Evolutionary conservation across 2,113 vertebrate genomes (phyloP), one percentile per base, ranked within the genome.

Genomic region (Menura novaehollandiae): DNA sequence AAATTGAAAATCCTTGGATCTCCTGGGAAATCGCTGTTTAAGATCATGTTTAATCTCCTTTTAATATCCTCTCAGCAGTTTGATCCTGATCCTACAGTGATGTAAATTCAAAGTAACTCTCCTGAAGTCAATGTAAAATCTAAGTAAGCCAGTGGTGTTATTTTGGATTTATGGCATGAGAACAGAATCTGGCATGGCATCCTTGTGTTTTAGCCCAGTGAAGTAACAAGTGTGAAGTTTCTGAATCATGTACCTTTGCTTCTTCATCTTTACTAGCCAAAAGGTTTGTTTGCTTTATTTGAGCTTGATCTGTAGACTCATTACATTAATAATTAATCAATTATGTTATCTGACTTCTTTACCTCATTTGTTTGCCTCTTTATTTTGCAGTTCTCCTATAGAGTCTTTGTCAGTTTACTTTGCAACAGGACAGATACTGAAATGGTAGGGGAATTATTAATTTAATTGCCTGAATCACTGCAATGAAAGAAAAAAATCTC

Each of bases 1-100:
- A 97, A 96, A 98, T 97, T 98, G 96, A 98, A 98, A 98, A 97
- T 93, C 95, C 93, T 94, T 84, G 91, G 96, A 95, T 98, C 97
- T 97, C 97, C 52, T 84, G 97, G 95, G 98, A 97, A 97, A 95
- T 94, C 37, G 14, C 92, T 97, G 97, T 97, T 97, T 93, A 96
- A 97, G 93, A 98, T 97, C 93, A 96, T 91, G 94, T 97, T 97
- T 98, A 98, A 98, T 98, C 96, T 98, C 87, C 89, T 96, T 95
- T 90, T 95, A 93, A 97, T 97, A 90, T 94, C 97, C 83, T 93
- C 87, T 93, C 83, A 49, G 90, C 84, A 95, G 60, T 84, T 92
- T 93, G 95, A 97, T 96, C 91, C 90, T 82, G 93, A 92, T 96
- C 85, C 94, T 69, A 73, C 56, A 89, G 88, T 71, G 91, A 95